Evolutionary conservation across 37 sponge, comb jelly and placozoan genomes (phyloP).

Genomic region (Theonella swinhoei): DNA sequence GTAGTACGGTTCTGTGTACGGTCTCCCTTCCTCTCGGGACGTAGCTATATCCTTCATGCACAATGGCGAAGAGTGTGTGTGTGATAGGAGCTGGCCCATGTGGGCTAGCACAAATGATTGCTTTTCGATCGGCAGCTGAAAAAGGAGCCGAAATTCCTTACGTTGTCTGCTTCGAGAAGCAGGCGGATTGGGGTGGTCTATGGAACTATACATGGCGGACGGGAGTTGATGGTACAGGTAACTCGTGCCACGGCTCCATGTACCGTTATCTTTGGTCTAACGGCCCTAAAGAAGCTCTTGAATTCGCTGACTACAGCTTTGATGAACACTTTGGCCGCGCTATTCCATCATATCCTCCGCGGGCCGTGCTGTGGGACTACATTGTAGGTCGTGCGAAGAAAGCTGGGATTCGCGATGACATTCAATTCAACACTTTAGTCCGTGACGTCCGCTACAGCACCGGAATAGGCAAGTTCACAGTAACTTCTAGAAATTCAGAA

Average conservation of each 20-base stretch:
- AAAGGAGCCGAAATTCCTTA: neutral
- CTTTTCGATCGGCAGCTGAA: neutral
- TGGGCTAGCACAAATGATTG: slow-evolving; percentile 11
- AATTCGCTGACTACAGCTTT: slow-evolving; percentile 56
- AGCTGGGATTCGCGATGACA: slow-evolving; percentile 19
- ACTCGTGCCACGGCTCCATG: slow-evolving; percentile 28
- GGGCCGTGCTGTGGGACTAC: slow-evolving; percentile 45
- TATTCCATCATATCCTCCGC: slow-evolving; percentile 53
- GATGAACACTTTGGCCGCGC: slow-evolving; percentile 56
- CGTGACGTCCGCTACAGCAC: slow-evolving; percentile 11
- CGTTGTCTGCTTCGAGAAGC: slow-evolving; percentile 44
- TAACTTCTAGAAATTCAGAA: slow-evolving; percentile 6
- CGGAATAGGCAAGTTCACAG: slow-evolving; percentile 11
- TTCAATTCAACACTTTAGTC: slow-evolving; percentile 21
- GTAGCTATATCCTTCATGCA: no score
- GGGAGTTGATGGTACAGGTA: slow-evolving; percentile 41
- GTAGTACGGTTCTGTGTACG: no score
- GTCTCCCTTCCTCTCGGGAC: no score
- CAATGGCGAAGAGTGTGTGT: slow-evolving; percentile 16
- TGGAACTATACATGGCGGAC: slow-evolving; percentile 51
- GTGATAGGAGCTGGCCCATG: slow-evolving; percentile 44
- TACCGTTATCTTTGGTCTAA: slow-evolving; percentile 60
- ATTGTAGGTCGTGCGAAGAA: slow-evolving; percentile 21
- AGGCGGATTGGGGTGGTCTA: slow-evolving; percentile 38
- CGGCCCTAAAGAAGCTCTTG: slow-evolving; percentile 50